phyloP scores from a whole-genome alignment of 1,140 invertebrate genomes.

The Pseudomyrmex dendroicus region DNA sequence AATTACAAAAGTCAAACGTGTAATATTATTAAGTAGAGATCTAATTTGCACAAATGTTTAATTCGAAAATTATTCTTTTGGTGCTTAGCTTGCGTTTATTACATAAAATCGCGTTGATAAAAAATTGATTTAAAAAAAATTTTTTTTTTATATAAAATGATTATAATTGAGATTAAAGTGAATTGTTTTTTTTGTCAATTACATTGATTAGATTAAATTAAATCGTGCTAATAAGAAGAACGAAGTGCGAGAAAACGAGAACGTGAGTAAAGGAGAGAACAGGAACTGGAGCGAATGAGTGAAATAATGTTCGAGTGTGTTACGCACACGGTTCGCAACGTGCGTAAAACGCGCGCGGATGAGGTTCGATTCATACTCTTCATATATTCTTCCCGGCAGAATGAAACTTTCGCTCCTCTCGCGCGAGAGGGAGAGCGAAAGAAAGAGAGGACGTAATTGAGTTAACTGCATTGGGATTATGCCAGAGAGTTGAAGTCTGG shows the following conservation, averaged over 20 bases:
- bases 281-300: conserved; percentile 6
- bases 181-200: no score
- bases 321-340: neutral
- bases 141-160: no score
- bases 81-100: no score
- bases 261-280: no score
- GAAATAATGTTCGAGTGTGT: neutral
- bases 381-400: neutral
- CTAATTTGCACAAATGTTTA: no score
- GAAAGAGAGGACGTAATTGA: conserved; percentile 36
- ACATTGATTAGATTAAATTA: neutral
- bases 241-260: neutral
- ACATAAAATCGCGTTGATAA: no score
- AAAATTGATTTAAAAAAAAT: no score
- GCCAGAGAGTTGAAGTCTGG: conserved; percentile 54
- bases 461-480: conserved; percentile 54
- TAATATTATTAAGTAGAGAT: no score
- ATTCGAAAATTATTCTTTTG: no score
- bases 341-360: neutral
- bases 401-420: conserved; percentile 11
- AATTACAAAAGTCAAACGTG: no score
- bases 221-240: neutral
- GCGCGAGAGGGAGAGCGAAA: neutral
- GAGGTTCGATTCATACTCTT: neutral
- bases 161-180: no score